Evolutionary conservation across 2,888 invertebrate species (phyloP), one percentile per base, ranked within the genome.

Genomic region (Lobophora halterata): DNA sequence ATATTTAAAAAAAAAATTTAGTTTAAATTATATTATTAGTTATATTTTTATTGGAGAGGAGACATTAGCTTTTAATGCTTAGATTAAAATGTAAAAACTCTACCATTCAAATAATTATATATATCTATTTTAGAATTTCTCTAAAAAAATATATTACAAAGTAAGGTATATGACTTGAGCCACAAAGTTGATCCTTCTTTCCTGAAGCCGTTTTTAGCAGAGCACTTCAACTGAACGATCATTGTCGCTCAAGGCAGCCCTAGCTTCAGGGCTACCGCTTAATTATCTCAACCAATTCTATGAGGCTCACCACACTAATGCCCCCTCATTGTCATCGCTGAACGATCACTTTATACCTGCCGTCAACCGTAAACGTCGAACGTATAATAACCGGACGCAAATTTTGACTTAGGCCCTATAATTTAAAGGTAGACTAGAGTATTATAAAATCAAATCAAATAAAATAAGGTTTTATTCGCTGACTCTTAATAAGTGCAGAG

Each of bases 151-250:
- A n/a, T n/a, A n/a, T n/a, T n/a, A 11, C 48, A 71, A 72, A 63
- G 55, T 23, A 61, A 26, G 44, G 34, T 46, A 49, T 49, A 24
- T 44, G 16, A 30, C 46, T 66, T 62, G 39, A 24, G 41, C 66
- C 70, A 56, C 19, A 44, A 52, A 46, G 39, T 46, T 53, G 49
- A 59, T 69, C 45, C 40, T 47, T 34, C 45, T 32, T 44, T 36
- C 16, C 44, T 39, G 55, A 60, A 68, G 64, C 62, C 55, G 57
- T 55, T 58, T 60, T 64, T 62, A 56, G 61, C 71, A 71, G 75
- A 63, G 70, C 61, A 59, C 81, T 80, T 59, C 58, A 74, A 53
- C 62, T 79, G 67, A 69, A 80, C 67, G 72, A 71, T 67, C 74
- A 76, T 77, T 77, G 79, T 75, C 59, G 52, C 56, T 55, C 49